Evolutionary conservation across 2,888 invertebrate species (phyloP).

Genomic region (Xestoiulus laeticollis): DNA sequence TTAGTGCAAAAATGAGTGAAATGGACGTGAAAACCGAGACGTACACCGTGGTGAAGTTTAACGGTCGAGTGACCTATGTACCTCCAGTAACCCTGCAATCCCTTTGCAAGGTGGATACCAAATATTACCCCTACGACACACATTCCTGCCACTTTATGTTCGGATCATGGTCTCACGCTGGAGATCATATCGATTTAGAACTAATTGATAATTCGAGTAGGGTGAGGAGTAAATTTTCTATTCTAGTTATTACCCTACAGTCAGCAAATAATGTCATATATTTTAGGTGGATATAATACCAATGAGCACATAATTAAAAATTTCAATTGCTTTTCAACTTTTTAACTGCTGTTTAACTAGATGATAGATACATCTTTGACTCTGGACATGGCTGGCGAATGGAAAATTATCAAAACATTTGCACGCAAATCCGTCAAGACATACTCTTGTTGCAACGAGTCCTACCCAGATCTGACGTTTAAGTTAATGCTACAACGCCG

Average conservation of each 20-base stretch:
- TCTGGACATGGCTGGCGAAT: conserved; percentile 71
- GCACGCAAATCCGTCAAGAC: conserved; percentile 62
- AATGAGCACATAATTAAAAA: no score
- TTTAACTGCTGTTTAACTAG: neutral
- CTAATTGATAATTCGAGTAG: neutral
- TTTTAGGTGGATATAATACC: no score
- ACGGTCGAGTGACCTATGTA: conserved; percentile 72
- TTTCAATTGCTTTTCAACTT: no score
- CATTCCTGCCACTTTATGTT: conserved; percentile 75
- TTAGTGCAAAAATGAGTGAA: conserved; percentile 3
- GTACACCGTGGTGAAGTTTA: conserved; percentile 62
- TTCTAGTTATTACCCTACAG: no score
- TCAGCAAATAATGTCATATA: no score
- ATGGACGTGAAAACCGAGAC: neutral
- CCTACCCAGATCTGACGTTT: conserved; percentile 69
- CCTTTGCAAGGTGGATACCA: conserved; percentile 73
- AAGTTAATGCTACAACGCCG: conserved; percentile 69
- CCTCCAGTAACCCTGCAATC: conserved; percentile 75
- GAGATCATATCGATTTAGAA: conserved; percentile 68
- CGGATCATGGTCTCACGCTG: conserved; percentile 77
- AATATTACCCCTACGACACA: conserved; percentile 78
- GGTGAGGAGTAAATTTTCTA: neutral
- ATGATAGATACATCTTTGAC: conserved; percentile 68
- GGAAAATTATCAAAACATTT: conserved; percentile 82
- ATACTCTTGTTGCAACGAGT: conserved; percentile 69